These are phyloP conservation scores for Megalops atlanticus DNA, from an alignment of 2,113 vertebrate genomes.

Conservation along the genomic window DNA sequence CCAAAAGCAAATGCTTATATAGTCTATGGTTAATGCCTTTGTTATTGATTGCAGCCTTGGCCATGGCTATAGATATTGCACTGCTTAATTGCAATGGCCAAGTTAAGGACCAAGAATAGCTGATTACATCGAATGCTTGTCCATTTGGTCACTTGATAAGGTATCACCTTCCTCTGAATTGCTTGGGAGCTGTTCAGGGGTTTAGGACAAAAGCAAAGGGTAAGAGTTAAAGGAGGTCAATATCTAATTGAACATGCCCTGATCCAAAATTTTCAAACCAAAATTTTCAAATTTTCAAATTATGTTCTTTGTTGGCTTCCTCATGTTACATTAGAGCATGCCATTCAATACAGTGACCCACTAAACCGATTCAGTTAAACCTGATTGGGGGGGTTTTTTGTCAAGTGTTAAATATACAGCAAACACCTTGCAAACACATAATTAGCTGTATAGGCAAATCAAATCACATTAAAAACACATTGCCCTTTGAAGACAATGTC, in stretches of 20 bases:
- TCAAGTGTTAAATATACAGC: not conserved
- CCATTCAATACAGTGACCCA: too few species aligned
- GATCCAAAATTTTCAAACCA: not conserved
- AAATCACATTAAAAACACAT: slow-evolving; percentile 73
- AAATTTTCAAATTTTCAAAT: not conserved
- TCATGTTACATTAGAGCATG: too few species aligned
- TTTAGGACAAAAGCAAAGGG: not conserved
- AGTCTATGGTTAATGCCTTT: not conserved
- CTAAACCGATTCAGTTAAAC: too few species aligned
- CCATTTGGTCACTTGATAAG: too few species aligned
- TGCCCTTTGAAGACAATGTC: slow-evolving; percentile 61
- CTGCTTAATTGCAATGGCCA: not conserved
- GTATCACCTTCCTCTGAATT: too few species aligned
- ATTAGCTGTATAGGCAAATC: slow-evolving; percentile 67
- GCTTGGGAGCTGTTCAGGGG: not conserved
- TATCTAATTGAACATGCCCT: not conserved
- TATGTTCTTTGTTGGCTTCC: too few species aligned
- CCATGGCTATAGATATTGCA: not conserved
- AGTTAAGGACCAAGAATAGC: not conserved
- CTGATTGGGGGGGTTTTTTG: not conserved
- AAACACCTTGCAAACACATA: slow-evolving; percentile 50
- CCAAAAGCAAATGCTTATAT: too few species aligned
- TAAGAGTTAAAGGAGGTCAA: not conserved
- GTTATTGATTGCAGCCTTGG: not conserved
- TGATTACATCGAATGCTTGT: too few species aligned